A percentile compares a stretch with the other conserved stretches of the same genome.
phyloP scores from a whole-genome alignment of 2,797 vertebrate species.

The Gymnothorax reevesii region DNA sequence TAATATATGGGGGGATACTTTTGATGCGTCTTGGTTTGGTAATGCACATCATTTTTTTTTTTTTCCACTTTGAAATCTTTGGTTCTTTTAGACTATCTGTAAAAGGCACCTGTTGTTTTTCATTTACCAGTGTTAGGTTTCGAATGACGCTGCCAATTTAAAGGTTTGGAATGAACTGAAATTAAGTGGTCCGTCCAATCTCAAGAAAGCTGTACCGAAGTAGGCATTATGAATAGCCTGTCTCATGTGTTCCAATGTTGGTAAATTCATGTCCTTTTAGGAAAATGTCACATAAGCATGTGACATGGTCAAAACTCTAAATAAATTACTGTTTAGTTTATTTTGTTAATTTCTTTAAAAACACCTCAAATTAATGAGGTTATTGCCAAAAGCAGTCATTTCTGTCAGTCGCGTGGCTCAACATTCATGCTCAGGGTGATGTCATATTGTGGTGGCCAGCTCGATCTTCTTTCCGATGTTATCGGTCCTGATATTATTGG shows the following conservation, averaged over 20 bases:
- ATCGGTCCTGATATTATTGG: neutral
- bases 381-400: neutral
- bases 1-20: neutral
- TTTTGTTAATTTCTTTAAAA: neutral
- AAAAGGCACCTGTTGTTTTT: neutral
- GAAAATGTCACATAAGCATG: neutral
- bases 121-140: neutral
- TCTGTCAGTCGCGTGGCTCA: neutral
- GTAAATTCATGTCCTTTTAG: neutral
- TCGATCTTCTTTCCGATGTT: neutral
- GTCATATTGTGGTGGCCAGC: neutral
- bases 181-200: neutral
- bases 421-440: neutral
- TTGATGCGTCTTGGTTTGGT: neutral
- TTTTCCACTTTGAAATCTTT: neutral
- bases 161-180: neutral
- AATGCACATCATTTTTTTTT: neutral
- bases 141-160: neutral
- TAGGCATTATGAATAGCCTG: neutral
- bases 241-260: neutral
- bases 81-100: neutral
- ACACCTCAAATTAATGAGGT: neutral
- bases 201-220: neutral
- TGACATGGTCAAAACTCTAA: neutral
- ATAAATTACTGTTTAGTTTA: neutral